Base-by-base conservation (phyloP, 2,113 vertebrate species). In the Vimba vimba region DNA sequence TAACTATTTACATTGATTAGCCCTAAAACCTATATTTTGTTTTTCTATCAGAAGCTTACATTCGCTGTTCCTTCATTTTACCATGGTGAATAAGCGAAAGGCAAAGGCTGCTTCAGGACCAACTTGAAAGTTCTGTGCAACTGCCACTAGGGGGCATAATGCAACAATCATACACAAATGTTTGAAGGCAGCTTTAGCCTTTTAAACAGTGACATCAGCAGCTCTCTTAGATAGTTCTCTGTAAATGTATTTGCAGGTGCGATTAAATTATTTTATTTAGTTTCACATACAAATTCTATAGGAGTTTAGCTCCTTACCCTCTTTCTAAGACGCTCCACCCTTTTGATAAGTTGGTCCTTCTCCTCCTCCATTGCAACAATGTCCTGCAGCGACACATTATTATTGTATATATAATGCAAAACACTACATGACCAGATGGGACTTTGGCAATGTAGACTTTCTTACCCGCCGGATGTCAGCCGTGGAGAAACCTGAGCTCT, bases 361-460 rank as follows among this genome's bases (percentile, higher is more conserved):
- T 99, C 98, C 85, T 99, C 98, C 88, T 99, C 98, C 98, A 99
- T 99, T 19, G 96, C 96, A 88, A 91, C 91, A 73, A 99, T 99
- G 91, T 99, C 98, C 98, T 99, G 93, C 60, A 81, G 57, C 23
- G 12, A 86, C 62, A 87, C 57, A 66, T 66, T 76, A n/a, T 79
- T 33, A 21, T 11, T 68, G 17, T 47, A 17, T 57, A 52, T 74
- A 33, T 27, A 62, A 71, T 8, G 0, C 19, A 17, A 25, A 80
- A 81, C 17, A 17, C 45, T 69, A 76, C 43, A 87, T 80, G 45
- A 79, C 4, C 45, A 52, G 52, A 30, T 33, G 45, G 55, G n/a
- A 27, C 17, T 60, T n/a, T 3, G n/a, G n/a, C 39, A 66, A 19
- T 39, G 2, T 39, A 52, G 0, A 27, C 15, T 69, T 82, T 85